Evolutionary conservation across 2,113 vertebrate genomes (phyloP).

Genomic region (Passer montanus): DNA sequence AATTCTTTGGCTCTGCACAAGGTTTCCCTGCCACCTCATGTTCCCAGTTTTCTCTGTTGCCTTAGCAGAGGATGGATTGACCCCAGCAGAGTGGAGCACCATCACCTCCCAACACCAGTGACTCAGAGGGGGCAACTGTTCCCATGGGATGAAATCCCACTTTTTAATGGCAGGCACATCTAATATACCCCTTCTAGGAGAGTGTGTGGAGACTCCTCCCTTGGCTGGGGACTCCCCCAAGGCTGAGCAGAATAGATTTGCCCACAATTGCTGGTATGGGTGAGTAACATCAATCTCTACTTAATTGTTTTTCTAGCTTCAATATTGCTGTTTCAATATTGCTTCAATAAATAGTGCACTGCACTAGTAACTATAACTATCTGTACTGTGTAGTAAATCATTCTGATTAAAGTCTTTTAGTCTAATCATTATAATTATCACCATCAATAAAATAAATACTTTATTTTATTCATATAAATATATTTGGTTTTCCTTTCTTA

Average conservation of each 20-base stretch:
- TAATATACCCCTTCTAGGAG: neutral
- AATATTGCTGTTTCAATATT: neutral
- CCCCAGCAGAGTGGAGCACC: neutral
- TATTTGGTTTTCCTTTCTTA: neutral
- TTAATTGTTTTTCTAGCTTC: neutral
- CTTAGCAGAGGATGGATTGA: neutral
- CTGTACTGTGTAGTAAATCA: neutral
- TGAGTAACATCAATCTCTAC: neutral
- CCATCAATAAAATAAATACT: neutral
- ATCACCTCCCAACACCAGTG: rapidly evolving
- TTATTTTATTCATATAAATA: neutral
- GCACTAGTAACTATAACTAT: neutral
- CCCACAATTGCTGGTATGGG: neutral
- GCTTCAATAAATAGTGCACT: neutral
- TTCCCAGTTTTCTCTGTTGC: neutral
- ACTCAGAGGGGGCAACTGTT: neutral
- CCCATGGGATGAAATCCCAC: neutral
- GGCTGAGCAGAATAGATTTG: neutral
- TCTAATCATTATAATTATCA: neutral
- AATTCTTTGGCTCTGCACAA: neutral
- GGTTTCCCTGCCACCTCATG: neutral
- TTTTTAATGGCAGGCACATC: neutral
- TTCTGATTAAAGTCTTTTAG: neutral
- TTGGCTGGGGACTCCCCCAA: neutral
- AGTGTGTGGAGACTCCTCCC: neutral